These are phyloP conservation scores for Vireo griseus DNA, from an alignment of 2,797 vertebrate genomes.

Conservation along the genomic window DNA sequence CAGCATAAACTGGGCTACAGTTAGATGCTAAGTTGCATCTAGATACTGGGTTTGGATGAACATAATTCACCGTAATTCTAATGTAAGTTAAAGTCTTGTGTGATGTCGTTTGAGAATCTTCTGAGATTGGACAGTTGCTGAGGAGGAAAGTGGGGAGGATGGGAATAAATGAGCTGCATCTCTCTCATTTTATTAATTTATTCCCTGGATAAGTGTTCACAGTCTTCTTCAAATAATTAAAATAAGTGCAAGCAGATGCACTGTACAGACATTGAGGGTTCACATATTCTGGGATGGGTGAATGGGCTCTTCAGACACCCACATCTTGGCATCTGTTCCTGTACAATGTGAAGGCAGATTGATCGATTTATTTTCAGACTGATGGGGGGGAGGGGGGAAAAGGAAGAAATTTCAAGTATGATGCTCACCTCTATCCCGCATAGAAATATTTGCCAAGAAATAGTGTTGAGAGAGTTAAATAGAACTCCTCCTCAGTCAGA, in stretches of 20 bases:
- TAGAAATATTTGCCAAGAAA: neutral
- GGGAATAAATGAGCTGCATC: neutral
- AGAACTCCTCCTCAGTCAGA: neutral
- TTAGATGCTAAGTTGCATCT: neutral
- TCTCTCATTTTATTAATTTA: neutral
- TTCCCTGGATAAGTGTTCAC: neutral
- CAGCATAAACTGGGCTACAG: neutral
- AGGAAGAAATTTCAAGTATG: neutral
- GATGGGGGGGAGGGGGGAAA: fast-evolving
- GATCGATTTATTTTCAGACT: neutral
- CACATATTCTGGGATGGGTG: neutral
- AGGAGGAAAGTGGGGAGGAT: neutral
- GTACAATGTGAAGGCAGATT: neutral
- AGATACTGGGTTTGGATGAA: neutral
- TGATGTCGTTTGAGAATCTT: neutral
- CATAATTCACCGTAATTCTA: neutral
- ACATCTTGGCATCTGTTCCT: neutral
- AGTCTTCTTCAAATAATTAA: neutral
- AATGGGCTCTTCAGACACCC: neutral
- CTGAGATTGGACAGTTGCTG: fast-evolving
- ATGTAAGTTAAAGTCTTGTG: neutral
- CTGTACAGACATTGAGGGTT: neutral
- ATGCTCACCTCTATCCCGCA: neutral
- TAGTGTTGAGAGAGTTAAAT: neutral
- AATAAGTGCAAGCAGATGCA: neutral